phyloP scores from a whole-genome alignment of 2,888 invertebrate genomes.

The Clepsis dumicolana region DNA sequence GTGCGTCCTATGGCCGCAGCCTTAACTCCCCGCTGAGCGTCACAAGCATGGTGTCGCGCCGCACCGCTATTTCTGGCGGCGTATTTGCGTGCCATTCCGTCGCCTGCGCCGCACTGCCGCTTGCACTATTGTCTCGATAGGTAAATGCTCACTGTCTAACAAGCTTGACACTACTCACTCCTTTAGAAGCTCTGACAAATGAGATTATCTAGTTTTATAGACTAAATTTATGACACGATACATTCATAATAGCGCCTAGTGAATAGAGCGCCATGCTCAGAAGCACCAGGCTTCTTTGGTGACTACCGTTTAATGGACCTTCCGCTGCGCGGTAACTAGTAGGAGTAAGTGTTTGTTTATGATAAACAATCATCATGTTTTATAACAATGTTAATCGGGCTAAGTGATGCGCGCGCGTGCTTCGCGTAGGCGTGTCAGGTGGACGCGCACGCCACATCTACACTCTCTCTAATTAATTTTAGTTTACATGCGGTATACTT shows the following conservation, averaged over 20 bases:
- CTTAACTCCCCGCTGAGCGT: slow-evolving; percentile 51
- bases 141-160: slow-evolving; percentile 21
- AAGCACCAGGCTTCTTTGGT: slow-evolving; percentile 4
- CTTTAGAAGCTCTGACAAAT: slow-evolving; percentile 2
- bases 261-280: slow-evolving; percentile 5
- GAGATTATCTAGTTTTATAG: slow-evolving; percentile 1
- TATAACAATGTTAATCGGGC: slow-evolving; percentile 56
- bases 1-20: slow-evolving; percentile 34
- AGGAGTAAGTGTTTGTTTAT: slow-evolving; percentile 39
- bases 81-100: slow-evolving; percentile 73
- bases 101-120: slow-evolving; percentile 54
- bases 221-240: neutral
- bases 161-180: slow-evolving; percentile 1
- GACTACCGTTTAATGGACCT: slow-evolving; percentile 34
- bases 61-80: slow-evolving; percentile 75
- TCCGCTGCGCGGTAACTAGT: slow-evolving; percentile 16
- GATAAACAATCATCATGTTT: slow-evolving; percentile 52
- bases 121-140: slow-evolving; percentile 55
- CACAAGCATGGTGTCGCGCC: slow-evolving; percentile 74
- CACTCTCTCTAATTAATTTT: slow-evolving; percentile 49
- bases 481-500: slow-evolving; percentile 45
- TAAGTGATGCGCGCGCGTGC: slow-evolving; percentile 56
- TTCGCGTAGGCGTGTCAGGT: slow-evolving; percentile 56
- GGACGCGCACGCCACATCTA: slow-evolving; percentile 46
- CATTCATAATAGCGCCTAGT: neutral